Base-by-base conservation (phyloP, 2,113 vertebrate genomes). In the Saccopteryx bilineata region DNA sequence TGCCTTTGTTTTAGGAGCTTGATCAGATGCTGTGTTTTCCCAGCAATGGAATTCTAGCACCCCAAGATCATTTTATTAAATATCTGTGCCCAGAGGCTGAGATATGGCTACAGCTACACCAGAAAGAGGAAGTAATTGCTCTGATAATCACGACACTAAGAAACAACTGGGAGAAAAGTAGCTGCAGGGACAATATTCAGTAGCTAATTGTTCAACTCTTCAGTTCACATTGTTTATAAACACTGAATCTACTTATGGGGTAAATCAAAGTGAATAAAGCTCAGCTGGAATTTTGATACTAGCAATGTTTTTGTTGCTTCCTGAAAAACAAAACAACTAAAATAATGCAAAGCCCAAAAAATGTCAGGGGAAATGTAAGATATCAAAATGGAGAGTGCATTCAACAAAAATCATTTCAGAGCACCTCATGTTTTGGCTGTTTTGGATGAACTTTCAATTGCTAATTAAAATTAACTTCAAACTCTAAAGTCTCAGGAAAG, bases 251-350 rank as follows among this genome's bases (percentile, higher is more conserved):
- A 65, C 39, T 84, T 71, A 81, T 31, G 46, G 90, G 39, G 68
- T 79, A 88, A 94, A 95, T 93, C 61, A 72, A 83, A 92, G 19
- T 52, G 75, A 72, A 93, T 91, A 80, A 80, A 85, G 24, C 76
- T 93, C 80, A 96, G 96, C 94, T 96, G 95, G 74, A 96, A 80
- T 82, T 94, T 90, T 85, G 90, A 86, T 92, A 96, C n/a, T 71
- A 93, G 92, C 39, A 79, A 39, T 95, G 60, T 69, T 84, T 50
- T 92, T 87, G 65, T 81, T 94, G 54, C 54, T 82, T 96, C 84
- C 91, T 92, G 74, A 89, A 93, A 88, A 63, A 31, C 60, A 74
- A 48, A 46, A 74, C 92, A 79, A 61, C 54, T 90, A 95, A 98
- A 97, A 58, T 96, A 91, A 93, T 85, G 79, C 54, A 91, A 65